Evolutionary conservation across 2,113 vertebrate species (phyloP), one percentile per base, ranked within the genome.

Genomic region (Xyrauchen texanus): DNA sequence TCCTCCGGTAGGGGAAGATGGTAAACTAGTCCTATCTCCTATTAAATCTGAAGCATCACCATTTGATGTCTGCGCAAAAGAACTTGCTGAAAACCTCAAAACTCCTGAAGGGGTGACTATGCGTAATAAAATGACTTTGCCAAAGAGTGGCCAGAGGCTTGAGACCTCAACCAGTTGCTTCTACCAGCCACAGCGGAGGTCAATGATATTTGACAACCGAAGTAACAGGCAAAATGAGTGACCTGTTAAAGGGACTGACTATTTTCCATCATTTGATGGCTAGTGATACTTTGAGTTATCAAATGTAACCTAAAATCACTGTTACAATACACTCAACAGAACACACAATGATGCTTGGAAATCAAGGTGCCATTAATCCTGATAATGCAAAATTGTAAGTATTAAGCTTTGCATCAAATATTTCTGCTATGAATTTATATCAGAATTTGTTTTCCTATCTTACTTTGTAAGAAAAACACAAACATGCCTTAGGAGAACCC

Each of bases 111-210:
- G 94, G 71, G 94, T 96, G 64, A 89, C 88, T 0, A 92, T 97
- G 88, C 88, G 96, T 81, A 97, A 93, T 89, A 98, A 98, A 93
- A 97, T 99, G 97, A 98, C 96, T 75, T 96, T 99, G 87, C 98
- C 98, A 76, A 98, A 98, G 90, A 99, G 96, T 0, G 98, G 98
- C 70, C 98, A 98, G 91, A 96, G 96, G 90, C 92, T 99, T 76
- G 98, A 99, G 88, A 99, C 98, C 3, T 98, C 97, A 0, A 97
- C 96, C 78, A 99, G 97, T 91, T 99, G 98, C 91, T 99, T 99
- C 90, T 99, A 99, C 83, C 98, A 99, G 89, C 98, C 98, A 2
- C 97, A 99, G 91, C 92, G 98, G 85, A 94, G 96, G 79, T 98
- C 97, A 0, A 97, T 99, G 93, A 95, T 99, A 87, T 94, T 98